Conservation (phyloP, 2,113 vertebrate genomes). For the Tachuris rubrigastra region DNA sequence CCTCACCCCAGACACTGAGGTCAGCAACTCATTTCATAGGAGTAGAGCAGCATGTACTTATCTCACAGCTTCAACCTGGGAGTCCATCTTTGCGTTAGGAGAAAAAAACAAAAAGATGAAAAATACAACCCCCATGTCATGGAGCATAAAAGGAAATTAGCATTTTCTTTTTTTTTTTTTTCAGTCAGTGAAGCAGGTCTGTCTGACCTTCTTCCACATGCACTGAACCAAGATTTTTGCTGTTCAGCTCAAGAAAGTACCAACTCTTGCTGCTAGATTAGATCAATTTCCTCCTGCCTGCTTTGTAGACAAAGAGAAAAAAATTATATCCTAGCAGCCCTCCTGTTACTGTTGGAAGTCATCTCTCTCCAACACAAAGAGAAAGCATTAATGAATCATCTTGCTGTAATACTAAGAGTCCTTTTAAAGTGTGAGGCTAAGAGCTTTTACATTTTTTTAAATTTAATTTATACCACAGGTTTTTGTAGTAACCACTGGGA, state of each 20-base stretch:
- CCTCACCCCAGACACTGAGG: neutral
- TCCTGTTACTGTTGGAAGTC: neutral
- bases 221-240: neutral
- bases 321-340: neutral
- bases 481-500: neutral
- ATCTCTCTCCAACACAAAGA: neutral
- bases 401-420: neutral
- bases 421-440: neutral
- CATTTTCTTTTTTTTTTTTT: neutral
- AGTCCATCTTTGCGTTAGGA: neutral
- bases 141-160: neutral
- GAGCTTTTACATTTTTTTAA: neutral
- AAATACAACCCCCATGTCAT: fast-evolving
- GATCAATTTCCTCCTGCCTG: neutral
- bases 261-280: neutral
- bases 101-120: neutral
- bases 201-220: neutral
- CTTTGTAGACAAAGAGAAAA: neutral
- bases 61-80: neutral
- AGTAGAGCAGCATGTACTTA: neutral
- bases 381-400: neutral
- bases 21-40: neutral
- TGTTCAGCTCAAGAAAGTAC: neutral
- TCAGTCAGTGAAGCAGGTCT: neutral
- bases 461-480: neutral